Conservation (phyloP, 2,888 invertebrate genomes). For the Dendrolimus houi region DNA sequence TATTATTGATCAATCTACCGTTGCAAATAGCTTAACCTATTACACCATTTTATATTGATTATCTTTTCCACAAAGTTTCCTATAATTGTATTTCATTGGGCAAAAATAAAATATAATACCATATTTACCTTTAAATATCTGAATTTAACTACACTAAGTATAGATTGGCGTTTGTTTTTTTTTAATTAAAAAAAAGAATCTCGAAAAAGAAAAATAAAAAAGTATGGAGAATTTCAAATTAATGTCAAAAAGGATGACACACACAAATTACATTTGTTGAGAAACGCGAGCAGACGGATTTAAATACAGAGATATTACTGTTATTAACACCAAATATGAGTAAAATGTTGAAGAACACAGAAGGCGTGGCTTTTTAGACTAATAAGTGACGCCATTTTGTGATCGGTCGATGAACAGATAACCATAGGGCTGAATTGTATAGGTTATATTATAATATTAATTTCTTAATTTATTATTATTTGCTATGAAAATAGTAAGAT, state of each 20-base stretch:
- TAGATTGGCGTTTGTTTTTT: constrained; percentile 59
- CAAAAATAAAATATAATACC: too few relatives aligned
- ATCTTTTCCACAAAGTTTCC: too few relatives aligned
- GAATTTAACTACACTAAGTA: too few relatives aligned
- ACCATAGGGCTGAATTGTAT: not conserved
- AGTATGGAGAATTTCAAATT: constrained; percentile 36
- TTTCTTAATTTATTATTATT: too few relatives aligned
- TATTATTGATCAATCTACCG: too few relatives aligned
- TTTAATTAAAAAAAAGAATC: constrained; percentile 52
- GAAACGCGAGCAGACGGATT: not conserved
- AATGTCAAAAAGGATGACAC: constrained; percentile 25
- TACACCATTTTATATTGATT: too few relatives aligned
- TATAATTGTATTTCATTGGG: too few relatives aligned
- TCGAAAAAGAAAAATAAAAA: constrained; percentile 41
- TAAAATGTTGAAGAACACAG: constrained; percentile 1
- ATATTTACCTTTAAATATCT: too few relatives aligned
- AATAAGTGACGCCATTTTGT: constrained; percentile 35
- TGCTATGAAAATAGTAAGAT: too few relatives aligned
- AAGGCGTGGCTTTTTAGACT: constrained; percentile 15
- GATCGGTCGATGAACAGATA: constrained; percentile 11
- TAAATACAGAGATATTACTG: constrained; percentile 11
- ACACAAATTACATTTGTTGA: constrained; percentile 2
- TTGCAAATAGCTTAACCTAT: too few relatives aligned
- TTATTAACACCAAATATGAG: constrained; percentile 1
- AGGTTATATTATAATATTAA: too few relatives aligned